Evolutionary conservation across 2,797 vertebrate genomes (phyloP), one percentile per base, ranked within the genome.

Genomic region (Sarcophilus harrisii): DNA sequence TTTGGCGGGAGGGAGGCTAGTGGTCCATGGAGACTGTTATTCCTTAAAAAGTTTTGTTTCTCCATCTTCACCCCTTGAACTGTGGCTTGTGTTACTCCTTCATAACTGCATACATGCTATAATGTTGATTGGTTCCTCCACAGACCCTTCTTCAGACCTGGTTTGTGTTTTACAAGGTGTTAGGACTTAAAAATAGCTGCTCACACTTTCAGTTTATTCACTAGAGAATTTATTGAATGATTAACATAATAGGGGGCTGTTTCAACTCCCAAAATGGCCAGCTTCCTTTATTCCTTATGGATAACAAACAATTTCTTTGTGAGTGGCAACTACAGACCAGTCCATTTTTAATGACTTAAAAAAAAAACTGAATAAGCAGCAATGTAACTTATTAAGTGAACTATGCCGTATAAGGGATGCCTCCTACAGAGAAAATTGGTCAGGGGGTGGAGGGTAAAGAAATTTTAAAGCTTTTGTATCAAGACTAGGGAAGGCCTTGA

Each of bases 161-260:
- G 55, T 38, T 95, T 95, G 91, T 92, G 6, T 95, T 98, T 98
- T 98, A 97, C 91, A 96, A 96, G 52, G 92, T 95, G 90, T 90
- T 89, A 89, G 95, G 95, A 91, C 58, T 95, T 97, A 95, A 92
- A 91, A 97, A 91, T n/a, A 93, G 13, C 28, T 96, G 95, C 95
- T 97, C 93, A 62, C 14, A 49, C 30, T 52, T 90, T 93, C 94
- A 73, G 62, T 92, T 96, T 92, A 97, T 91, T 95, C 94, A 58
- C 93, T 54, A 92, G 57, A 95, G 91, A 81, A 30, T 96, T 97
- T 94, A 95, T 58, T 94, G 92, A 92, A 57, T 92, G 52, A 97
- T 95, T 96, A 97, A 87, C n/a, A 52, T 92, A 93, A 90, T 87
- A 58, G 95, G 52, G 38, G 59, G 5, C 81, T 92, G 52, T 38